These are phyloP conservation scores for Eira barbara DNA, from an alignment of 2,113 vertebrate genomes.

Conservation along the genomic window DNA sequence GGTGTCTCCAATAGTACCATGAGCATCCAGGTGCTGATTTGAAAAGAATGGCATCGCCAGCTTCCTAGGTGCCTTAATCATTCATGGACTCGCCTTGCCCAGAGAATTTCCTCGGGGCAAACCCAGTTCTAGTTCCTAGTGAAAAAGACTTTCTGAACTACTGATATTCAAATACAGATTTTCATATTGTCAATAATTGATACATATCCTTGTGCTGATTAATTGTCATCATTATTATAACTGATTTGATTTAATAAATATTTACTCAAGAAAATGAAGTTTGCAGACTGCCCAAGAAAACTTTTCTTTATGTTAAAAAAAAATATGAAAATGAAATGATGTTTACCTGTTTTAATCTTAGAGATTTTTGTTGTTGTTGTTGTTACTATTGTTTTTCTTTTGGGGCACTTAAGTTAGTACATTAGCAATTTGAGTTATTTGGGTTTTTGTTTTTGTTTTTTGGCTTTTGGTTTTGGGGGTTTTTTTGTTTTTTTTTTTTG, in stretches of 20 bases:
- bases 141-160: not conserved
- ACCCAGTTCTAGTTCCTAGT: not conserved
- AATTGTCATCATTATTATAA: not conserved
- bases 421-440: not conserved
- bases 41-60: not conserved
- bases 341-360: not conserved
- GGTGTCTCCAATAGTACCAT: not conserved
- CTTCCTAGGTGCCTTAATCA: not conserved
- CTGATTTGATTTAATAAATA: not conserved
- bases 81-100: not conserved
- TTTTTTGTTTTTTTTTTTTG: not conserved
- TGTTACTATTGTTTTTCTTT: not conserved
- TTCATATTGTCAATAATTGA: not conserved
- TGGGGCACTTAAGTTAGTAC: not conserved
- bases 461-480: not conserved
- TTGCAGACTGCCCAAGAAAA: not conserved
- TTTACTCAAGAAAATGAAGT: slow-evolving; percentile 15
- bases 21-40: not conserved
- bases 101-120: not conserved
- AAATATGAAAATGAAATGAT: not conserved
- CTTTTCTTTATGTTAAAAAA: not conserved
- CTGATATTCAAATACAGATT: not conserved
- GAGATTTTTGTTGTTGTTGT: not conserved
- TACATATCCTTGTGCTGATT: not conserved
- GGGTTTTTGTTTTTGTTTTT: not conserved